phyloP scores from a whole-genome alignment of 2,113 vertebrate genomes.

The Enhydra lutris region DNA sequence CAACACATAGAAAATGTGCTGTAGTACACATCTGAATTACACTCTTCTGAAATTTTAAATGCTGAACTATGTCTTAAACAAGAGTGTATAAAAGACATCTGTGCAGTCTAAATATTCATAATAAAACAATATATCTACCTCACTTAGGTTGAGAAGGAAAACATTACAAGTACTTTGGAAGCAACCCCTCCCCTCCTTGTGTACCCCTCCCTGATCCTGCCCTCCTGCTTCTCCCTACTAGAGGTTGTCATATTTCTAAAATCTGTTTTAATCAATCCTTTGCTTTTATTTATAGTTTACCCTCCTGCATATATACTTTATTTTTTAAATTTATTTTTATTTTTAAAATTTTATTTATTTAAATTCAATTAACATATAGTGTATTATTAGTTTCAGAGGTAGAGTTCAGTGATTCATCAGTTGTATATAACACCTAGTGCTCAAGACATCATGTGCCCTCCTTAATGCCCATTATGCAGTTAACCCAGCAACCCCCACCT shows the following conservation, averaged over 20 bases:
- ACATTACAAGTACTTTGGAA: not conserved
- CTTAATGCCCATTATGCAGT: too few species aligned
- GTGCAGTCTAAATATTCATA: not conserved
- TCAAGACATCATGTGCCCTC: not conserved
- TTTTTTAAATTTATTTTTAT: not conserved
- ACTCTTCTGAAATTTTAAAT: not conserved
- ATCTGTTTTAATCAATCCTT: not conserved
- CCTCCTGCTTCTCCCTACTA: not conserved
- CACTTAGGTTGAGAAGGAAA: not conserved
- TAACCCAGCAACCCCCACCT: too few species aligned
- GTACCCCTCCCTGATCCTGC: not conserved
- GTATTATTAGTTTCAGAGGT: not conserved
- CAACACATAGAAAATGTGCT: not conserved
- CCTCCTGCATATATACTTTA: not conserved
- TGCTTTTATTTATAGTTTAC: not conserved
- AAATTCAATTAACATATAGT: not conserved
- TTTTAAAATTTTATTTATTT: not conserved
- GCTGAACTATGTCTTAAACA: not conserved
- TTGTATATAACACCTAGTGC: not conserved
- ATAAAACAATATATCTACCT: not conserved
- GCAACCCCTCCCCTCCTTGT: fast-evolving
- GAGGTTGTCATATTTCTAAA: not conserved
- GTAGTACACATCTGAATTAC: not conserved
- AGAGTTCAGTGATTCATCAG: not conserved
- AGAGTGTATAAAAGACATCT: not conserved